A percentile compares a stretch with the other conserved stretches of the same genome.
Evolutionary conservation across 2,113 vertebrate genomes (phyloP).

Genomic region (Piliocolobus tephrosceles): DNA sequence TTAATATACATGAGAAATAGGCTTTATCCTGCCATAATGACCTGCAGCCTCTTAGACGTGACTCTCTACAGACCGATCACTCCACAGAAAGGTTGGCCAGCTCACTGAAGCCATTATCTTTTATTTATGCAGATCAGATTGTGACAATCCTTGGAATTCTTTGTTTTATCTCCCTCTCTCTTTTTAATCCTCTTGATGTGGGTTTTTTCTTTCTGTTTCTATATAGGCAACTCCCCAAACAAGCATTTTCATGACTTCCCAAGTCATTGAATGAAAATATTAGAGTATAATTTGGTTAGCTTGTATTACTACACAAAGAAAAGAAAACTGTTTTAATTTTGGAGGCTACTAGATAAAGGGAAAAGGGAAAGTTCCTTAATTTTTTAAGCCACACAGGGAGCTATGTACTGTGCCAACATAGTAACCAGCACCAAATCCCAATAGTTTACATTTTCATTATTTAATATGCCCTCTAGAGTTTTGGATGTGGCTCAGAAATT

Average conservation of each 20-base stretch:
- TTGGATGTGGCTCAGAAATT: conserved; percentile 62
- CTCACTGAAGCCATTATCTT: conserved; percentile 73
- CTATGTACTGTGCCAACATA: conserved; percentile 23
- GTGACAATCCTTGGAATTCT: conserved; percentile 72
- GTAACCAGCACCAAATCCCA: conserved; percentile 49
- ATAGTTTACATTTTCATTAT: conserved; percentile 61
- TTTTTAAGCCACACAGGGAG: conserved; percentile 37
- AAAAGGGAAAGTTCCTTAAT: conserved; percentile 42
- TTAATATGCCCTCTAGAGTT: conserved; percentile 62
- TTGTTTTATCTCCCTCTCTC: conserved; percentile 54
- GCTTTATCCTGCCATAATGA: conserved; percentile 75
- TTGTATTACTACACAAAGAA: conserved; percentile 71
- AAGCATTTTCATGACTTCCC: conserved; percentile 72
- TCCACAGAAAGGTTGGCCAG: conserved; percentile 66
- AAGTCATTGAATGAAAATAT: conserved; percentile 73
- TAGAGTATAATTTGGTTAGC: conserved; percentile 71
- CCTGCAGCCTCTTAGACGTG: conserved; percentile 72
- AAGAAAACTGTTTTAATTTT: conserved; percentile 78
- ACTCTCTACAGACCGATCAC: conserved; percentile 77
- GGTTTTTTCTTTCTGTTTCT: conserved; percentile 63
- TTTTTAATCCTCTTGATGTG: conserved; percentile 22
- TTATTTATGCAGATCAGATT: conserved; percentile 80
- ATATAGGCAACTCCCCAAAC: conserved; percentile 65
- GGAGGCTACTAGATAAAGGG: conserved; percentile 64
- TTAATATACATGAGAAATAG: conserved; percentile 82